phyloP scores from a whole-genome alignment of 2,888 invertebrate genomes.

The Lasioglossum leucozonium region DNA sequence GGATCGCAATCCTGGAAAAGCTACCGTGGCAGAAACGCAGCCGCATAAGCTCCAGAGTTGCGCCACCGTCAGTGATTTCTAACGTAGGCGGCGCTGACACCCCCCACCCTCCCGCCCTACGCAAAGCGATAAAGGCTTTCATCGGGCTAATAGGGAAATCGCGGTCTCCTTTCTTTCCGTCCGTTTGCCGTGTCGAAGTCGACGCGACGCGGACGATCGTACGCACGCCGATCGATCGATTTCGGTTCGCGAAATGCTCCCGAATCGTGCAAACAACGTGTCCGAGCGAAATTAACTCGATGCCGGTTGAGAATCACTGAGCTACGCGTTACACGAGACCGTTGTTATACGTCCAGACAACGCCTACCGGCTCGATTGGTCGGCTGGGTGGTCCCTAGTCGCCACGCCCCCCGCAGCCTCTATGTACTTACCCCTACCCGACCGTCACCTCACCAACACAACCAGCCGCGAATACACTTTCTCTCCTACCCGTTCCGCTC shows the following conservation, averaged over 20 bases:
- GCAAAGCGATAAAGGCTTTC: slow-evolving; percentile 41
- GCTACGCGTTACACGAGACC: slow-evolving; percentile 38
- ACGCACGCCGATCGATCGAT: not conserved
- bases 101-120: not conserved
- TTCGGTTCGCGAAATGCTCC: not conserved
- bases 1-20: slow-evolving; percentile 45
- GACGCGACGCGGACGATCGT: not conserved
- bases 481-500: slow-evolving; percentile 48
- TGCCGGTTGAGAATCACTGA: slow-evolving; percentile 45
- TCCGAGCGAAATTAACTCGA: not conserved
- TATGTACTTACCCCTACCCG: slow-evolving; percentile 60
- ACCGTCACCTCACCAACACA: slow-evolving; percentile 45
- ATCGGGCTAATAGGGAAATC: not conserved
- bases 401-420: slow-evolving; percentile 68
- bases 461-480: slow-evolving; percentile 15
- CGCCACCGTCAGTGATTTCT: slow-evolving; percentile 56
- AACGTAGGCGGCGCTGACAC: slow-evolving; percentile 53
- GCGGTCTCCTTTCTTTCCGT: not conserved
- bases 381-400: slow-evolving; percentile 42
- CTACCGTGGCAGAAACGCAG: slow-evolving; percentile 55
- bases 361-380: slow-evolving; percentile 74
- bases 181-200: not conserved
- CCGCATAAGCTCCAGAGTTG: slow-evolving; percentile 51
- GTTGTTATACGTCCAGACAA: slow-evolving; percentile 64
- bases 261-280: not conserved